Evolutionary conservation across 2,797 vertebrate species (phyloP).

Genomic region (Eleutherodactylus coqui): DNA sequence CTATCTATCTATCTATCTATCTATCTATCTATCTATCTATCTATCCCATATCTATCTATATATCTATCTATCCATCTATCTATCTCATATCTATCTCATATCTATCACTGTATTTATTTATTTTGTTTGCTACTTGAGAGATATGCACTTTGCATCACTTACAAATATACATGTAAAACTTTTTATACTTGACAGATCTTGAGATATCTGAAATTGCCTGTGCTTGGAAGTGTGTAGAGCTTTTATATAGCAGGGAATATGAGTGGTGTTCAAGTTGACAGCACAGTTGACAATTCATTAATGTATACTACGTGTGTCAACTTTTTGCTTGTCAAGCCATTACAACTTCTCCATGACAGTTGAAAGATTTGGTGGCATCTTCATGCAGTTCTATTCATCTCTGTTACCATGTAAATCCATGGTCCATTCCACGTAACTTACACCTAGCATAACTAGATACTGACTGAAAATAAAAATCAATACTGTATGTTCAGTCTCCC

Average conservation of each 20-base stretch:
- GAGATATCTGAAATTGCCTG: constrained; percentile 47
- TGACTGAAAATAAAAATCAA: neutral
- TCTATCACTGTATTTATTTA: neutral
- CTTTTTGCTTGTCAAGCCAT: constrained; percentile 42
- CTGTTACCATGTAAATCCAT: constrained; percentile 30
- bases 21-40: too few relatives aligned
- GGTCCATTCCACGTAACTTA: constrained; percentile 22
- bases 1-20: too few relatives aligned
- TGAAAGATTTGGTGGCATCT: constrained; percentile 38
- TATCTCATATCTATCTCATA: too few relatives aligned
- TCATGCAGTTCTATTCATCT: constrained; percentile 21
- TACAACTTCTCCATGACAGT: constrained; percentile 31
- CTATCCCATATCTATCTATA: too few relatives aligned
- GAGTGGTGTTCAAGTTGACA: constrained; percentile 45
- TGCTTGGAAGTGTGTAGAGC: constrained; percentile 49
- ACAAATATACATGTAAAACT: constrained; percentile 47
- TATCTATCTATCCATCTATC: too few relatives aligned
- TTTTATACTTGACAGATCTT: constrained; percentile 45
- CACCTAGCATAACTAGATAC: constrained; percentile 2
- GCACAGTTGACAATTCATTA: constrained; percentile 53
- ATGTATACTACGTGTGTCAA: constrained; percentile 42
- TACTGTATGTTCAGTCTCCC: neutral
- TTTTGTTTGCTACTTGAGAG: neutral
- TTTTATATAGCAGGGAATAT: constrained; percentile 14
- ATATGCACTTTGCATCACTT: constrained; percentile 34